phyloP scores from a whole-genome alignment of 2,797 vertebrate genomes.

The Melanotaenia nigrans region DNA sequence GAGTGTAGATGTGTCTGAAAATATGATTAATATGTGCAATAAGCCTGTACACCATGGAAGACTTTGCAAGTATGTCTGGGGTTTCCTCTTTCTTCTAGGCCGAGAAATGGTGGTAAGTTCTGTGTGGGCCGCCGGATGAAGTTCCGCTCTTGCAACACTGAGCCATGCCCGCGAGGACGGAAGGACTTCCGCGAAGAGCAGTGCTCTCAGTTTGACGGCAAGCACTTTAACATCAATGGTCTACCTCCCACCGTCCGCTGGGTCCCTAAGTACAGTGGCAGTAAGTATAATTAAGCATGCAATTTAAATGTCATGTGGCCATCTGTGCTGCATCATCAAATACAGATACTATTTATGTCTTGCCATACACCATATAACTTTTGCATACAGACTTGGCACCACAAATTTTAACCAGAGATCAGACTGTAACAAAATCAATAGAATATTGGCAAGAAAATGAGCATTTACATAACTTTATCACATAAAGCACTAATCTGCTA shows the following conservation, averaged over 20 bases:
- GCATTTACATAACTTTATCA: too few relatives aligned
- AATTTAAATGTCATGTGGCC: background rate
- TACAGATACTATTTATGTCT: too few relatives aligned
- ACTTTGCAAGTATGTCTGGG: slow-evolving; percentile 1
- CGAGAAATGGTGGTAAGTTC: slow-evolving; percentile 93
- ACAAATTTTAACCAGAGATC: too few relatives aligned
- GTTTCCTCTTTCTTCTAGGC: slow-evolving; percentile 74
- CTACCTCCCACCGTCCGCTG: slow-evolving; percentile 92
- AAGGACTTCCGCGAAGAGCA: slow-evolving; percentile 95
- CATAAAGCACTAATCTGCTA: background rate
- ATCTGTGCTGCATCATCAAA: too few relatives aligned
- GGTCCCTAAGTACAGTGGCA: slow-evolving; percentile 97
- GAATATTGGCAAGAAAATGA: too few relatives aligned
- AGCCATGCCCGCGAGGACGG: slow-evolving; percentile 90
- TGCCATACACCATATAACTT: too few relatives aligned
- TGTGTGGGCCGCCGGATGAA: slow-evolving; percentile 98
- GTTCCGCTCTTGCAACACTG: slow-evolving; percentile 96
- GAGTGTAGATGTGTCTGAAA: background rate
- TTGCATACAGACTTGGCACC: too few relatives aligned
- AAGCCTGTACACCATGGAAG: background rate
- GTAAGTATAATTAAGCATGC: slow-evolving; percentile 83
- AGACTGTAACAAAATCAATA: too few relatives aligned
- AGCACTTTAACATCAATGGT: slow-evolving; percentile 97
- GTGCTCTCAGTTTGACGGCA: slow-evolving; percentile 94
- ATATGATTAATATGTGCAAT: background rate